Conservation (phyloP, 2,113 vertebrate species). For the Columbina picui region DNA sequence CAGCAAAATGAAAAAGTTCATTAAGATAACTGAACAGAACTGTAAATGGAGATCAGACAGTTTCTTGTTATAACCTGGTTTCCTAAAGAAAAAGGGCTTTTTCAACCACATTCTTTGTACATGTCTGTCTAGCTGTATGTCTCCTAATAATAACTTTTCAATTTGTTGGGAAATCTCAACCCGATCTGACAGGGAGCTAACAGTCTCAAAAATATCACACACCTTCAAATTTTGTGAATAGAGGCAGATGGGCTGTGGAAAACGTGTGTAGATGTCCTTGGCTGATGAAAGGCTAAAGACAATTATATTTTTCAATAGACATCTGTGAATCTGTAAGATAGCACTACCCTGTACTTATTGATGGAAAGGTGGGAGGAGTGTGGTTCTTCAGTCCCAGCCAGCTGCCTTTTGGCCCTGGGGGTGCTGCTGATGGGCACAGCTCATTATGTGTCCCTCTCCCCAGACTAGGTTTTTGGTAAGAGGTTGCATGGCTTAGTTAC, state of each 20-base stretch:
- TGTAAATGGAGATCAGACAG: background rate
- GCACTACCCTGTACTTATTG: accelerated
- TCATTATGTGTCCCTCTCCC: background rate
- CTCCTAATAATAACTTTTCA: background rate
- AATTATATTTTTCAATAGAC: background rate
- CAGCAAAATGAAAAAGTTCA: constrained; percentile 18
- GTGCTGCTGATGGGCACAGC: background rate
- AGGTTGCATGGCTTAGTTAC: background rate
- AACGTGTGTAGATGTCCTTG: background rate
- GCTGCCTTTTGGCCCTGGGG: background rate
- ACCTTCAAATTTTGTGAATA: background rate
- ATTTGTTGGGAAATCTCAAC: background rate
- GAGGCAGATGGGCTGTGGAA: background rate
- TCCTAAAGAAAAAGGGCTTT: background rate
- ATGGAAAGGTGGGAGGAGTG: accelerated
- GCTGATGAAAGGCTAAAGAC: background rate
- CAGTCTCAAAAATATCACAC: background rate
- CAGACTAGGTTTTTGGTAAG: background rate
- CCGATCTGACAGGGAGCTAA: background rate
- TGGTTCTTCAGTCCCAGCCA: background rate
- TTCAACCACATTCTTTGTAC: background rate
- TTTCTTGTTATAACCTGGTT: constrained; percentile 17
- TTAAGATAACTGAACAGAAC: constrained; percentile 2
- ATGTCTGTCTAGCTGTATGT: background rate
- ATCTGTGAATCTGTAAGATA: background rate